Percentiles rank a stretch among this genome's conserved stretches.
Evolutionary conservation across 2,113 vertebrate genomes (phyloP).

Genomic region (Hippocampus zosterae): DNA sequence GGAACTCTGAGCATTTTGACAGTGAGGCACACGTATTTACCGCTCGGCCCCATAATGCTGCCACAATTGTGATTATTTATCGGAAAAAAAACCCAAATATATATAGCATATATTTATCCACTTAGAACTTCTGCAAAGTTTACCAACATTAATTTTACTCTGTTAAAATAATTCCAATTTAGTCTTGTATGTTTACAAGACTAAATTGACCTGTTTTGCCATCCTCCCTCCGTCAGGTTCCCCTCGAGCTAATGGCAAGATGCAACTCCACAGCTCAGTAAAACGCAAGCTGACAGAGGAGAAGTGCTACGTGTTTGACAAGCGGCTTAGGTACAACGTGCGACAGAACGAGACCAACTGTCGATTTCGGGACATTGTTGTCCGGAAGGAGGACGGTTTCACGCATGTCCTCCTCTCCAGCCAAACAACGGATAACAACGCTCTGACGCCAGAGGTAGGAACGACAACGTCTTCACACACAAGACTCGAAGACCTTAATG

Average conservation of each 20-base stretch:
- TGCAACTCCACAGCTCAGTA: slow-evolving; percentile 82
- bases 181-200: not conserved
- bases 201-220: slow-evolving; percentile 17
- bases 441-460: slow-evolving; percentile 92
- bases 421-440: slow-evolving; percentile 96
- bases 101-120: no score
- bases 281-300: slow-evolving; percentile 90
- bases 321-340: slow-evolving; percentile 94
- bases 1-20: no score
- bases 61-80: no score
- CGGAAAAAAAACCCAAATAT: no score
- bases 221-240: slow-evolving; percentile 67
- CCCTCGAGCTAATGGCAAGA: slow-evolving; percentile 80
- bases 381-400: slow-evolving; percentile 95
- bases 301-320: slow-evolving; percentile 94
- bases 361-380: slow-evolving; percentile 96
- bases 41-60: no score
- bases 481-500: not conserved
- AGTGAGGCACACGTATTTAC: no score
- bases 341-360: slow-evolving; percentile 93
- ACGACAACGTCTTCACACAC: not conserved
- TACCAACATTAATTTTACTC: no score
- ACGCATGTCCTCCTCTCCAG: slow-evolving; percentile 94
- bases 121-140: no score
- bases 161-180: not conserved